These are phyloP conservation scores for Epizoanthus fatuus DNA, from an alignment of 92 coral and sea anemone species.

Conservation along the genomic window DNA sequence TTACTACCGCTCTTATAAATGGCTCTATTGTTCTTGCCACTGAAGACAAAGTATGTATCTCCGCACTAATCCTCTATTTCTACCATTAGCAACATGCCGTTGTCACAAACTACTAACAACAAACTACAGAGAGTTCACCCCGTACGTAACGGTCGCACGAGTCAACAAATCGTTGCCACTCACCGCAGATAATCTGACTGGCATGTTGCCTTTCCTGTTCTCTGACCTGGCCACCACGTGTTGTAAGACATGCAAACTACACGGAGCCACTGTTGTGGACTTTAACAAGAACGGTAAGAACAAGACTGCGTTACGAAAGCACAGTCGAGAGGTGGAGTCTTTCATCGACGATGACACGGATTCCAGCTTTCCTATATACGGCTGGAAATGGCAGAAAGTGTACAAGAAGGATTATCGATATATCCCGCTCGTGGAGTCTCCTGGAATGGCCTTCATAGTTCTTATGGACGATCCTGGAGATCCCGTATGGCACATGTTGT, in stretches of 20 bases:
- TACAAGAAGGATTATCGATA: conserved; percentile 64
- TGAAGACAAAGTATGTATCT: too few relatives aligned
- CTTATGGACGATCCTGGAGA: conserved; percentile 47
- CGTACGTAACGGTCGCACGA: conserved; percentile 57
- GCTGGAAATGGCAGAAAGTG: conserved; percentile 76
- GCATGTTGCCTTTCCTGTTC: conserved; percentile 77
- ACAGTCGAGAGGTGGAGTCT: conserved; percentile 59
- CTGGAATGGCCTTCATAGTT: conserved; percentile 80
- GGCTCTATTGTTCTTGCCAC: too few relatives aligned
- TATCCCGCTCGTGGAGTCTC: conserved; percentile 77
- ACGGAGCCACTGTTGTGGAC: conserved; percentile 78
- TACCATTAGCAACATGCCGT: conserved; percentile 58
- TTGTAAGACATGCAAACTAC: conserved; percentile 75
- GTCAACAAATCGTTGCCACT: not conserved
- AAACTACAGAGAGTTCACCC: conserved; percentile 79
- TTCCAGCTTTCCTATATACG: conserved; percentile 78
- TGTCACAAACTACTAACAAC: conserved; percentile 73
- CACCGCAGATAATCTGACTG: conserved; percentile 63
- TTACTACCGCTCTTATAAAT: too few relatives aligned
- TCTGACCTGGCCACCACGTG: conserved; percentile 70
- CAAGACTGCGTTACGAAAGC: conserved; percentile 51
- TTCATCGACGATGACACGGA: conserved; percentile 49
- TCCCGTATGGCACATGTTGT: conserved; percentile 52
- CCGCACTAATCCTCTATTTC: too few relatives aligned
- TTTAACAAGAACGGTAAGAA: conserved; percentile 72